Base-by-base conservation (phyloP, 2,888 invertebrate species). In the Tortrix viridana region DNA sequence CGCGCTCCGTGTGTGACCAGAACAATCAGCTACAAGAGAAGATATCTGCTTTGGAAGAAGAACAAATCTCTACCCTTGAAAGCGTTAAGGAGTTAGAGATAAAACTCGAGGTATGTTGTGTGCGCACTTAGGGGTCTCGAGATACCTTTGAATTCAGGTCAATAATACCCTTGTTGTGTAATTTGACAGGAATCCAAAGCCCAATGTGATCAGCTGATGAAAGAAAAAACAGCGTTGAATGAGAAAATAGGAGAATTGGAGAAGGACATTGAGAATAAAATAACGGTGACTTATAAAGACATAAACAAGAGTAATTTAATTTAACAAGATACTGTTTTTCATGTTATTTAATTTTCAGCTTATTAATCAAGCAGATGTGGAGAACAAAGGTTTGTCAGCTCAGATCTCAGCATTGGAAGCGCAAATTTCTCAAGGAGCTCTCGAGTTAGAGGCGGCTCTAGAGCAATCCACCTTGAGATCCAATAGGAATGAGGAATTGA, bases 1-100 rank as follows among this genome's bases (percentile, higher is more conserved):
- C 74, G 5, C 71, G 71, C 48, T 71, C 66, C 4, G 60, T 81
- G 9, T 68, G 71, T 60, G 74, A 76, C 1, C 74, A 77, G 37
- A 77, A 76, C 26, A 73, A 65, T 19, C 58, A 65, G 16, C 70
- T 80, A 16, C 72, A 79, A 56, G 77, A 76, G 20, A 75, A 74
- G 55, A 60, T 80, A 14, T 69, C 73, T 0, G 61, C 61, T 1
- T 52, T 74, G 32, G 78, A 79, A 44, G 75, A 74, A 6, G 70
- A 72, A 9, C 67, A 68, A 7, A 32, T 47, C 6, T 37, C 50
- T 0, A 37, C 67, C 2, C 50, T 55, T 1, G 38, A 65, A 1
- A 53, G 57, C 26, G 32, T 60, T 1, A 65, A 67, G 12, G 67
- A 69, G 0, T 65, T 77, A 41, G 66, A 72, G 43, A 18, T 22